These are phyloP conservation scores for Catocala sponsa DNA, from an alignment of 2,888 invertebrate species.

Conservation along the genomic window DNA sequence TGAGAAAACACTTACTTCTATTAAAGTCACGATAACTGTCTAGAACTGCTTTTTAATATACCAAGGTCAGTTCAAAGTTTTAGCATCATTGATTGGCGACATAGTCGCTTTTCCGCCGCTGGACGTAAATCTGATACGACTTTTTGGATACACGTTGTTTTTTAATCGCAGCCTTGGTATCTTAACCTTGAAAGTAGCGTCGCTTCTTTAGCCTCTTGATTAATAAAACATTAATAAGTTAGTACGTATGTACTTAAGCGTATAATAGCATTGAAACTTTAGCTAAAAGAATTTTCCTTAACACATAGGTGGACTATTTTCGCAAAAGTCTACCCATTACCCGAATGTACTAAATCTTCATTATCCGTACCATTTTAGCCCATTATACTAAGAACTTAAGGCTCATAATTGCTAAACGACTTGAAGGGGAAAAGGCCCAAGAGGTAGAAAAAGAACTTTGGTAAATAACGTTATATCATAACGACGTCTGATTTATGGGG, in stretches of 20 bases:
- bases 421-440: conserved; percentile 25
- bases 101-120: too few species aligned
- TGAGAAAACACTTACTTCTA: too few species aligned
- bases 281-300: conserved; percentile 27
- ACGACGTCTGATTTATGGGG: conserved; percentile 47
- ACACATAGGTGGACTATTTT: conserved; percentile 43
- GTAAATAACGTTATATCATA: conserved; percentile 54
- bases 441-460: conserved; percentile 43
- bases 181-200: too few species aligned
- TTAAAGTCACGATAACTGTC: too few species aligned
- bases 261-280: conserved; percentile 22
- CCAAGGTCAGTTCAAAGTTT: too few species aligned
- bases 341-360: conserved; percentile 45
- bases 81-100: too few species aligned
- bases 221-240: too few species aligned
- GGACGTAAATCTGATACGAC: too few species aligned
- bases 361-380: conserved; percentile 47
- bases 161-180: too few species aligned
- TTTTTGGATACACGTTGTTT: too few species aligned
- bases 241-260: conserved; percentile 6
- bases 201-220: too few species aligned
- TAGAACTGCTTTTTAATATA: too few species aligned
- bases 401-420: conserved; percentile 50
- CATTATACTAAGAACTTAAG: conserved; percentile 51
- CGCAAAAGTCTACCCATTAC: conserved; percentile 34